Base-by-base conservation (phyloP, 1,140 invertebrate genomes). In the Venturia canescens region DNA sequence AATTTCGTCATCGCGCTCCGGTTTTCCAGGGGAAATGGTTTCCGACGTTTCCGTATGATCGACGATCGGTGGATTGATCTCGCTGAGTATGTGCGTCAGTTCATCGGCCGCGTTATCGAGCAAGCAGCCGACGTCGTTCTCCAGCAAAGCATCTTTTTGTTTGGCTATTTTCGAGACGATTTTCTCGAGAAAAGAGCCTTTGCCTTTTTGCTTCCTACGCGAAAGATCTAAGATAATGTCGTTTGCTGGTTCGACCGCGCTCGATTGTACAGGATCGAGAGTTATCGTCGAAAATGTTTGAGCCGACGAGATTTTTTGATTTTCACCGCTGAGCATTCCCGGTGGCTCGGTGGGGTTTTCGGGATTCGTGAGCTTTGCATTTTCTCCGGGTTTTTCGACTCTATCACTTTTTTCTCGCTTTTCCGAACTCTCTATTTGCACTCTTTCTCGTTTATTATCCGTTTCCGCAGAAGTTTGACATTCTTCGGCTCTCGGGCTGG, bases 161-260 rank as follows among this genome's bases (percentile, higher is more conserved):
- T 91, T 90, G 0, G 90, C 91, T 29, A 92, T 92, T 63, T 92
- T 92, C 0, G 91, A 92, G 0, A 92, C 91, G 5, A 92, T 92
- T 84, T 90, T 91, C 74, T 91, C 89, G 1, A 90, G 74, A 48
- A 90, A 91, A 3, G 90, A 90, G 5, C 89, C 88, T n/a, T 91
- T 91, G 0, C 88, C 87, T 23, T 88, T 89, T 1, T 85, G 83
- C 29, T 90, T 91, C 21, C 91, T 83, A 18, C 90, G 89, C 0
- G 91, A 90, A 1, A 92, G 44, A 83, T 92, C 91, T 0, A 91
- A 79, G 38, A 92, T 92, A 3, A 92, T 92, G 34, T 92, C 91
- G 53, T 87, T 91, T 0, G 90, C 38, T 5, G 77, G 53, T 31
- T 87, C 85, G 16, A 60, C 50, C 5, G 78, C 34, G 13, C 11